Percentiles rank a stretch among this genome's conserved stretches.
Conservation (phyloP, 2,113 vertebrate species). For the Lasiurus borealis region DNA sequence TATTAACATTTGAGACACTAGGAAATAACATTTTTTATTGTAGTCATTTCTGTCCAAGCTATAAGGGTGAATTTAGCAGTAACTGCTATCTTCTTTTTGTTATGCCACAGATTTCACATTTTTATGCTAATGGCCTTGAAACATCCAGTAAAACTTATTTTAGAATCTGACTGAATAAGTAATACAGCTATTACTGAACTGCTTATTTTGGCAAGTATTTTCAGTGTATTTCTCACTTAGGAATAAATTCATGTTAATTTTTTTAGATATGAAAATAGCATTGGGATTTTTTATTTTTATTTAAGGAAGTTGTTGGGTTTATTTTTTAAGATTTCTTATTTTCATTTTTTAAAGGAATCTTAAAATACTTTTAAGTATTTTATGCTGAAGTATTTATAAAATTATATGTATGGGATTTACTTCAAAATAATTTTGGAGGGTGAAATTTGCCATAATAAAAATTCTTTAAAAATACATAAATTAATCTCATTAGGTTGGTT, state of each 20-base stretch:
- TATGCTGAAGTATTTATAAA: background rate
- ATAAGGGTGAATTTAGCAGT: background rate
- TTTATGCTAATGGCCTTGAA: constrained; percentile 24
- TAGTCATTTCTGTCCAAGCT: constrained; percentile 6
- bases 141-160: constrained; percentile 3
- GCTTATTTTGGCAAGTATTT: constrained; percentile 43
- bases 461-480: background rate
- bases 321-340: background rate
- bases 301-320: background rate
- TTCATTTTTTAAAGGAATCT: background rate
- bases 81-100: constrained; percentile 40
- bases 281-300: background rate
- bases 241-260: constrained; percentile 9
- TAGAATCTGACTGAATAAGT: constrained; percentile 2
- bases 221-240: constrained; percentile 5
- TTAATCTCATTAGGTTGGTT: background rate
- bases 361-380: background rate
- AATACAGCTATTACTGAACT: background rate
- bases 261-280: background rate
- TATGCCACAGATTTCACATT: background rate
- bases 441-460: constrained; percentile 11
- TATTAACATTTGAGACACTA: constrained; percentile 36
- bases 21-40: constrained; percentile 1
- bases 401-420: background rate
- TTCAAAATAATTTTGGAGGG: background rate